Conservation (phyloP, 1,140 invertebrate species). For the Sminthurides bifidus region DNA sequence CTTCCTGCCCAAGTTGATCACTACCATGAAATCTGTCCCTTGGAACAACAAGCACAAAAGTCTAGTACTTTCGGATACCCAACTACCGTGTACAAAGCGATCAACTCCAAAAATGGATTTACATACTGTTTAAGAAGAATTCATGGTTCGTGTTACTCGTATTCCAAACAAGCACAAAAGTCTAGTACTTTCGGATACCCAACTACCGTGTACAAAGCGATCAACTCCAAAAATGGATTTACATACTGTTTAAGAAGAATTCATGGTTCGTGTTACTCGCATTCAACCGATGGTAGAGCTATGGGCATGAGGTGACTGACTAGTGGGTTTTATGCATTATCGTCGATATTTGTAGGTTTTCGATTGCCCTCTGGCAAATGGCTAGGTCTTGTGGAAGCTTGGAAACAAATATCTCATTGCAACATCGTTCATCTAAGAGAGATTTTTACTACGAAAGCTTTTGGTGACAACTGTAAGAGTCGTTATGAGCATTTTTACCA, state of each 20-base stretch:
- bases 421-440: constrained; percentile 84
- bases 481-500: constrained; percentile 1
- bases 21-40: constrained; percentile 73
- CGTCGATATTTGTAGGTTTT: constrained; percentile 51
- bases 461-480: constrained; percentile 83
- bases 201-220: constrained; percentile 82
- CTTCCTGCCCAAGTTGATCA: constrained; percentile 75
- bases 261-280: constrained; percentile 48
- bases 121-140: constrained; percentile 76
- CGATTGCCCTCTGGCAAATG: constrained; percentile 70
- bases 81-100: constrained; percentile 82
- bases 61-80: constrained; percentile 58
- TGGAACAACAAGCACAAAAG: constrained; percentile 55
- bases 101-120: constrained; percentile 70
- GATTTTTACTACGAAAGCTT: constrained; percentile 89
- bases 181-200: constrained; percentile 58
- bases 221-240: constrained; percentile 70
- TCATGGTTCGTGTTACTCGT: constrained; percentile 50
- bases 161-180: constrained; percentile 39
- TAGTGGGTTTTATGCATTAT: too few species aligned
- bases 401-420: constrained; percentile 85
- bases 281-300: too few species aligned
- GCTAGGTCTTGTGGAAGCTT: constrained; percentile 73
- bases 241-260: constrained; percentile 77
- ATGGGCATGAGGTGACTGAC: too few species aligned